Conservation (phyloP, 92 coral and sea anemone species). For the Meandrina meandrites region DNA sequence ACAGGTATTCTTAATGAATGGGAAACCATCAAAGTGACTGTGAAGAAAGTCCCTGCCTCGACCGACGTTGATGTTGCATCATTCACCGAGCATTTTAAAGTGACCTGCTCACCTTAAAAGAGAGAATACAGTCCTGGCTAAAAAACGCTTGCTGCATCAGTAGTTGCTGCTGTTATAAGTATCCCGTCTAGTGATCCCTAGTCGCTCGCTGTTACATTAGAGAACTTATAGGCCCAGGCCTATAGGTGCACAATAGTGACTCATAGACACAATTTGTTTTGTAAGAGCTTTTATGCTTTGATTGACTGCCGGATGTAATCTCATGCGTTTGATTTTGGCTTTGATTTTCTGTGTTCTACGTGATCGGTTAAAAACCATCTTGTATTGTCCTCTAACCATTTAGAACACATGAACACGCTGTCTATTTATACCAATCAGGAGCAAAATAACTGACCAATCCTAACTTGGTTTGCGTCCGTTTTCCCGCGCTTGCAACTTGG, state of each 20-base stretch:
- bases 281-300: background rate
- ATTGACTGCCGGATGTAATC: background rate
- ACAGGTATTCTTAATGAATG: background rate
- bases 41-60: background rate
- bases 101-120: background rate
- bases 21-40: slow-evolving; percentile 26
- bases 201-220: background rate
- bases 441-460: background rate
- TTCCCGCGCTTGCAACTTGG: background rate
- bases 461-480: background rate
- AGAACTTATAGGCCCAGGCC: background rate
- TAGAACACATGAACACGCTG: background rate
- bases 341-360: background rate
- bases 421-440: background rate
- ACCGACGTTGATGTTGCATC: slow-evolving; percentile 1
- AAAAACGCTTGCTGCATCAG: background rate
- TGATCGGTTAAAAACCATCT: no score
- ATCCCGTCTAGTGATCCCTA: no score
- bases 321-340: background rate
- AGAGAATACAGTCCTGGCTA: background rate
- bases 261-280: background rate
- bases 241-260: background rate
- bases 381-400: background rate
- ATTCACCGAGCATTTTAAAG: slow-evolving; percentile 10
- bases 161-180: background rate